Evolutionary conservation across 2,888 invertebrate species (phyloP).

Genomic region (Caenorhabditis sp.): DNA sequence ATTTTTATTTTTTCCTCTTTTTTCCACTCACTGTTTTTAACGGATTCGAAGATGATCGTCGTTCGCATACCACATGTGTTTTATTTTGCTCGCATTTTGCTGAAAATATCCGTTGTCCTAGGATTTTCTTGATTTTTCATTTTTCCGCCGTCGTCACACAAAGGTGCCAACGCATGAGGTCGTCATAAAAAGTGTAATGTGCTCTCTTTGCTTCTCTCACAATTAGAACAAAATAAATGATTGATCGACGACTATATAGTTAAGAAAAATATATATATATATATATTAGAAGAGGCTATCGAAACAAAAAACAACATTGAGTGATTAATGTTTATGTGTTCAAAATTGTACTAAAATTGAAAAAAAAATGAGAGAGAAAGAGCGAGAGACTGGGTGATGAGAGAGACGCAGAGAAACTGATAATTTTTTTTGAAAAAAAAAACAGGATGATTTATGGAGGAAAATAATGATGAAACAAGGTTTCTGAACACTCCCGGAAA

Average conservation of each 20-base stretch:
- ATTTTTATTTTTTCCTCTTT: background rate
- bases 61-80: background rate
- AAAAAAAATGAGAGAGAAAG: background rate
- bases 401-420: too few species aligned
- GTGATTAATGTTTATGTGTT: constrained; percentile 18
- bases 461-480: too few species aligned
- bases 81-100: background rate
- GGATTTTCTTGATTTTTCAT: background rate
- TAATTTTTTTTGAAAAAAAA: too few species aligned
- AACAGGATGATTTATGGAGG: too few species aligned
- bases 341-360: background rate
- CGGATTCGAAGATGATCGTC: background rate
- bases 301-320: constrained; percentile 8
- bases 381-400: background rate
- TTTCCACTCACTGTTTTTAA: background rate
- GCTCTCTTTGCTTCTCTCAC: background rate
- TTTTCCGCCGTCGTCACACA: background rate
- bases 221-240: background rate
- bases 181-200: background rate
- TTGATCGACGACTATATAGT: background rate
- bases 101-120: background rate
- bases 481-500: too few species aligned
- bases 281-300: constrained; percentile 5
- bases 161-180: background rate
- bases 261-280: background rate